Evolutionary conservation across 2,113 vertebrate species (phyloP).

Genomic region (Rhinopithecus roxellana): DNA sequence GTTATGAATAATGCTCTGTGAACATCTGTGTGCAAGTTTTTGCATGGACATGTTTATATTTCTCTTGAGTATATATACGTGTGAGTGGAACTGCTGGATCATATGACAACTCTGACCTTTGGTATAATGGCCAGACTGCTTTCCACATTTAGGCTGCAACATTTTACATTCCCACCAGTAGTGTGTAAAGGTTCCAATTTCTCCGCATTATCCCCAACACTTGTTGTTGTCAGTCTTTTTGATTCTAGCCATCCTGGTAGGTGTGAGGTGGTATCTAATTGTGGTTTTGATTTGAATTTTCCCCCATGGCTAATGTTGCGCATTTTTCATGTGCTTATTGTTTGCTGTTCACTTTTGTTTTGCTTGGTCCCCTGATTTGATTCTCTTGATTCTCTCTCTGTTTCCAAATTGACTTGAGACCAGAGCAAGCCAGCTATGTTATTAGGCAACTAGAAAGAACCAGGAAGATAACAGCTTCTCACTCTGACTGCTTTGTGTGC

Average conservation of each 20-base stretch:
- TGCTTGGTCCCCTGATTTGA: neutral
- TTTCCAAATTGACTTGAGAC: slow-evolving; percentile 40
- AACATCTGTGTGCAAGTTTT: neutral
- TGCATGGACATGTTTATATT: neutral
- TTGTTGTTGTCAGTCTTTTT: slow-evolving; percentile 36
- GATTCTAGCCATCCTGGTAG: neutral
- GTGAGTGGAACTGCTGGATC: neutral
- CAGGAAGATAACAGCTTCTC: neutral
- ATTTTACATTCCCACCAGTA: neutral
- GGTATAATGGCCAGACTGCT: neutral
- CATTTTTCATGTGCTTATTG: slow-evolving; percentile 3
- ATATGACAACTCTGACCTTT: slow-evolving; percentile 1
- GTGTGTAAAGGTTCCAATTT: neutral
- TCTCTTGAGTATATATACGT: neutral
- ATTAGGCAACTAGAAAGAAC: slow-evolving; percentile 36
- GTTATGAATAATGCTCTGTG: neutral
- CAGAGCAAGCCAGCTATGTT: slow-evolving; percentile 15
- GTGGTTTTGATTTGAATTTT: slow-evolving; percentile 49
- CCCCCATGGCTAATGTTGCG: neutral
- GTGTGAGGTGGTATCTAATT: slow-evolving; percentile 29
- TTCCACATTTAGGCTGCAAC: neutral
- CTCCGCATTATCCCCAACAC: neutral
- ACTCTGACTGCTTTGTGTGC: neutral
- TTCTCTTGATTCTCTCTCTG: neutral
- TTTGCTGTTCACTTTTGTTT: slow-evolving; percentile 36